A percentile compares a stretch with the other conserved stretches of the same genome.
phyloP scores from a whole-genome alignment of 2,888 invertebrate genomes.

The Nasonovia ribisnigri region DNA sequence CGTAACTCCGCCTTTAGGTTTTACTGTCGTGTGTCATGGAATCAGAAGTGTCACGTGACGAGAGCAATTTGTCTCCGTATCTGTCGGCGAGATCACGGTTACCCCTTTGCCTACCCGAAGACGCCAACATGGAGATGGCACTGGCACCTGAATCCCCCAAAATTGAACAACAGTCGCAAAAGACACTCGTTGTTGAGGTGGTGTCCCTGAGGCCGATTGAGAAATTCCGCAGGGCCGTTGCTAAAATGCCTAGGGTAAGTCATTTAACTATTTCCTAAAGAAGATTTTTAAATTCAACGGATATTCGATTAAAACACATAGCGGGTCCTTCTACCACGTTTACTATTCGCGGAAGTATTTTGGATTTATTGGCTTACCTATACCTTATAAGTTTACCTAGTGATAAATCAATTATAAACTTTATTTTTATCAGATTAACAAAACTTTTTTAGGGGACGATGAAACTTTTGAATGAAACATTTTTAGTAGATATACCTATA shows the following conservation, averaged over 20 bases:
- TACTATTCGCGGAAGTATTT: slow-evolving; percentile 4
- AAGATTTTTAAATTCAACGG: slow-evolving; percentile 6
- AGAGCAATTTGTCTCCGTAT: slow-evolving; percentile 67
- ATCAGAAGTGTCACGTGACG: slow-evolving; percentile 65
- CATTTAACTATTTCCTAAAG: slow-evolving; percentile 12
- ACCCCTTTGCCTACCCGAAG: slow-evolving; percentile 68
- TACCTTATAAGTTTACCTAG: background rate
- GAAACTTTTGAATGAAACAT: slow-evolving; percentile 49
- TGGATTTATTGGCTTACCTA: background rate
- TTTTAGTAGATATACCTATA: slow-evolving; percentile 32
- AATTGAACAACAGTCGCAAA: slow-evolving; percentile 61
- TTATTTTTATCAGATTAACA: slow-evolving; percentile 53
- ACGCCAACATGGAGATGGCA: slow-evolving; percentile 66
- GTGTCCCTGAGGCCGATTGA: slow-evolving; percentile 66
- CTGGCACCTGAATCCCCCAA: slow-evolving; percentile 62
- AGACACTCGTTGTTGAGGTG: slow-evolving; percentile 65
- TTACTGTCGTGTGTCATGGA: slow-evolving; percentile 65
- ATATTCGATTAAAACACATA: background rate
- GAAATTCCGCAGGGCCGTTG: slow-evolving; percentile 66
- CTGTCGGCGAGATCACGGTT: slow-evolving; percentile 69
- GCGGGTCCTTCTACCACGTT: background rate
- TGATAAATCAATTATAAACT: slow-evolving; percentile 46
- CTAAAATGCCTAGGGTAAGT: slow-evolving; percentile 67
- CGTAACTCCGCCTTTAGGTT: slow-evolving; percentile 62
- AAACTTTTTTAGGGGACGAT: slow-evolving; percentile 53